phyloP scores from a whole-genome alignment of 2,888 invertebrate genomes.

The Nebria brevicollis region DNA sequence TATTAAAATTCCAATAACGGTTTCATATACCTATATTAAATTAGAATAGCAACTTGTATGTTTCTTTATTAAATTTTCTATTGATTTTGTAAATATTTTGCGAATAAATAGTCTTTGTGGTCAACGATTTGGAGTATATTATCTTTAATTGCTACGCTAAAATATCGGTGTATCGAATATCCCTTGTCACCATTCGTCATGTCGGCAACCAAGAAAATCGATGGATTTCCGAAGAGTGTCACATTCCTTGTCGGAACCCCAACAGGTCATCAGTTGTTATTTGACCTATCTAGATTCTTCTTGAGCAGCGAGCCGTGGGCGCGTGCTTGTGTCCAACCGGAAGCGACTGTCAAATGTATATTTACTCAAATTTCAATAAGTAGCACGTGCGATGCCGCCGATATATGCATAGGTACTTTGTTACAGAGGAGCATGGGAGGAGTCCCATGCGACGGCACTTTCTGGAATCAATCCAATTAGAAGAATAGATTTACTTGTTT shows the following conservation, averaged over 20 bases:
- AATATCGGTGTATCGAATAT: background rate
- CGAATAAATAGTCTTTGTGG: background rate
- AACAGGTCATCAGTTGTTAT: conserved; percentile 18
- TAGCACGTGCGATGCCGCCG: background rate
- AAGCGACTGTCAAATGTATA: conserved; percentile 1
- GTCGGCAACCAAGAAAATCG: background rate
- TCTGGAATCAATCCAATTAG: background rate
- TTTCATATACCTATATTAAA: too few relatives aligned
- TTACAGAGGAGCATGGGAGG: too few relatives aligned
- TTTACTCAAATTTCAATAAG: background rate
- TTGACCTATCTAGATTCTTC: conserved; percentile 14
- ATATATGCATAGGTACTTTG: background rate
- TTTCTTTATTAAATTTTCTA: background rate
- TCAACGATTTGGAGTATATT: background rate
- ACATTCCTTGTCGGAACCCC: conserved; percentile 5
- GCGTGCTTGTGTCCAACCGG: conserved; percentile 1
- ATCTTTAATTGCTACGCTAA: background rate
- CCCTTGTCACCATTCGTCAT: background rate
- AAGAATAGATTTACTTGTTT: background rate
- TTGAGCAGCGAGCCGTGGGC: conserved; percentile 14
- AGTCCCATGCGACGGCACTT: background rate
- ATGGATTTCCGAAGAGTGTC: too few relatives aligned
- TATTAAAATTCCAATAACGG: too few relatives aligned
- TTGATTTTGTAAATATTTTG: background rate
- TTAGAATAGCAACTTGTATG: too few relatives aligned